Base-by-base conservation (phyloP, 2,113 vertebrate genomes). In the Gnathonemus longibarbis region DNA sequence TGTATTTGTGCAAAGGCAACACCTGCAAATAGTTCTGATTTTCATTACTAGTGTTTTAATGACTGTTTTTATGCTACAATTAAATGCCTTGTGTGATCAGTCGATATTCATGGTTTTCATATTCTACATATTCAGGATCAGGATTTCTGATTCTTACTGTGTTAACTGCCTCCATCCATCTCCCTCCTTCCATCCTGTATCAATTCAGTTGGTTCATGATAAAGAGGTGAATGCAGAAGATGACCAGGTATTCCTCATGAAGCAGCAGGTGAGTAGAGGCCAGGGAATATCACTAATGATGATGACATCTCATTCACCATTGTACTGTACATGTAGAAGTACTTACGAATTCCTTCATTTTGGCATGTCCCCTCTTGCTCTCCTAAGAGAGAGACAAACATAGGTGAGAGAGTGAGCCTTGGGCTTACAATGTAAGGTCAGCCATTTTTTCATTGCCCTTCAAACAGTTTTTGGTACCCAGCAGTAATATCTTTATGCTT, bases 191-290 rank as follows among this genome's bases (percentile, higher is more conserved):
- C 35, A 21, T 46, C 46, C 50, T 91, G 66, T 94, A 35, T 48
- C 66, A 95, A 89, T 88, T 88, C 94, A 99, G 98, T 93, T 99
- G 93, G 98, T 99, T 85, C 98, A 99, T n/a, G 98, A 99, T 93
- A 99, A 99, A 94, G 98, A 99, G 92, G 96, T 99, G 92, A 97
- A 96, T 90, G 98, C 98, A 7, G 98, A 99, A 93, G 98, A 99
- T 91, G 98, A 99, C 90, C 98, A 99, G 93, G 97, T 99, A 58
- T 99, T 99, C 95, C 96, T 99, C 90, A 99, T 99, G 98, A 99
- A 98, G 92, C 98, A 99, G 88, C 98, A 99, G 98, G 98, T 99
- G 93, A 93, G 95, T 91, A 50, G 53, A 84, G 77, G 27, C 27
- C 17, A 7, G n/a, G 5, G 27, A 84, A 48, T 84, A 24, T 27